Evolutionary conservation across 2,888 invertebrate genomes (phyloP), one percentile per base, ranked within the genome.

Genomic region (Sepiola atlantica): DNA sequence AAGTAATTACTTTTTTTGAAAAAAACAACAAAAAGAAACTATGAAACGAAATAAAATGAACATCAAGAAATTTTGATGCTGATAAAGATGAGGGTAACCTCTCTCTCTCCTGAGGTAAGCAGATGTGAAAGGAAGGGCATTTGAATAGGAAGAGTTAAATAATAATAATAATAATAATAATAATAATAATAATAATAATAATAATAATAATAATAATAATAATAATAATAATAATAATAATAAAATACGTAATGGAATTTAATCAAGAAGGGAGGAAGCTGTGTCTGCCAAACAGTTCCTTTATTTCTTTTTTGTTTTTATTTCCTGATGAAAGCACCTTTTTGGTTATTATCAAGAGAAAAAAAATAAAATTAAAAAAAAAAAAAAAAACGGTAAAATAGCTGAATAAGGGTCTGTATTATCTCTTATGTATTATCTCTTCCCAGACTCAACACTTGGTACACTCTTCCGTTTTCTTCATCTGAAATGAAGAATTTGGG

Each of bases 51-150:
- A 45, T 45, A 8, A 45, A 45, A 45, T 45, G 77, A 14, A 77
- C 77, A 77, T 32, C 2, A n/a, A 32, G 77, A n/a, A 77, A 77
- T 77, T 77, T 16, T 16, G 77, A 77, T 14, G n/a, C 77, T n/a
- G 32, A n/a, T 16, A 77, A n/a, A n/a, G 32, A 77, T 14, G 18
- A 32, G 24, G 32, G 18, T 16, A 28, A 77, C 14, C 8, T n/a
- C 8, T n/a, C 8, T 45, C 2, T 45, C 45, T 45, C 1, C n/a
- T 77, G n/a, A 77, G 8, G 77, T 32, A 77, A 77, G 77, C 77
- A 77, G n/a, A 77, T 77, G n/a, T 77, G 77, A 77, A 77, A n/a
- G 77, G 77, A 28, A 77, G 77, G 77, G 77, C 28, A 77, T 77
- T 77, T 77, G 77, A 28, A n/a, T 28, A 77, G 18, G 24, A 8